phyloP scores from a whole-genome alignment of 1,140 invertebrate species.

The Delia radicum region DNA sequence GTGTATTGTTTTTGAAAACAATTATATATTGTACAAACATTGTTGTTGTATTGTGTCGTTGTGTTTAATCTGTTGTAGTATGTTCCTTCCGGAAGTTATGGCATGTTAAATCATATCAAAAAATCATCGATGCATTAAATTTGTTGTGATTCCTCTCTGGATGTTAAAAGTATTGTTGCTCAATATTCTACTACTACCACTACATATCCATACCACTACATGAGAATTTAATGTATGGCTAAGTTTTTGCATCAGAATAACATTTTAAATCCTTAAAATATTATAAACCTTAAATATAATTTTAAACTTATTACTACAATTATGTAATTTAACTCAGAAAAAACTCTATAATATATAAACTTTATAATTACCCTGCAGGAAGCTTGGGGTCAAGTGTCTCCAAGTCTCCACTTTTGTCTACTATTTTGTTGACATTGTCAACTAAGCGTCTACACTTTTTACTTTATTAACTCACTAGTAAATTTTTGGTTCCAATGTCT shows the following conservation, averaged over 20 bases:
- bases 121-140: conserved; percentile 12
- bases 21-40: not conserved
- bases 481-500: too few relatives aligned
- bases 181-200: not conserved
- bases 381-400: too few relatives aligned
- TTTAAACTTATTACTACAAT: not conserved
- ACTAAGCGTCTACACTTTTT: too few relatives aligned
- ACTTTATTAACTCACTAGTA: too few relatives aligned
- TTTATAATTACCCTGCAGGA: too few relatives aligned
- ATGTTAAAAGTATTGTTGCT: too few relatives aligned
- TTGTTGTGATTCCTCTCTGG: conserved; percentile 2
- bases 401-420: too few relatives aligned
- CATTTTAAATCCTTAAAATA: not conserved
- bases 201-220: not conserved
- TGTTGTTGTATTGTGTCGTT: conserved; percentile 3
- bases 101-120: conserved; percentile 17
- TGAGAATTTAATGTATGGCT: not conserved
- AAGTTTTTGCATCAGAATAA: not conserved
- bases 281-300: too few relatives aligned
- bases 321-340: not conserved
- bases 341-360: too few relatives aligned
- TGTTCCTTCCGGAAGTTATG: conserved; percentile 1
- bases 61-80: conserved; percentile 3
- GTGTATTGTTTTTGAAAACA: not conserved
- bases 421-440: too few relatives aligned